Evolutionary conservation across 1,140 invertebrate genomes (phyloP).

Genomic region (Arion vulgaris): DNA sequence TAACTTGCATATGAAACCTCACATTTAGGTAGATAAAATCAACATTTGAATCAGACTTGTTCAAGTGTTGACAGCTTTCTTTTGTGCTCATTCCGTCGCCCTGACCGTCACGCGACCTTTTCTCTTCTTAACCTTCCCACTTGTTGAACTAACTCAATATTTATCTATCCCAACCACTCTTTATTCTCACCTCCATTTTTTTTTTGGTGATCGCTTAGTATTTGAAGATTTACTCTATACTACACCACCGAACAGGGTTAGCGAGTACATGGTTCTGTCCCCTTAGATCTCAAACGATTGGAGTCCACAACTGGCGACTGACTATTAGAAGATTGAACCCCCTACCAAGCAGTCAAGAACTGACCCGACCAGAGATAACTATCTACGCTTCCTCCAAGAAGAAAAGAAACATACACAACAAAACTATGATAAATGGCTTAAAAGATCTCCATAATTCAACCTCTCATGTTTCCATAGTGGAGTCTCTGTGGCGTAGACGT

Average conservation of each 20-base stretch:
- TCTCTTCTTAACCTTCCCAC: background rate
- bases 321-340: no score
- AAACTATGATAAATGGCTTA: background rate
- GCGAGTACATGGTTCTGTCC: background rate
- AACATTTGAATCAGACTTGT: background rate
- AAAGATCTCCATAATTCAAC: background rate
- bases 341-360: background rate
- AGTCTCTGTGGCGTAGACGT: no score
- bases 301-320: background rate
- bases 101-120: background rate
- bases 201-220: no score
- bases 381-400: background rate
- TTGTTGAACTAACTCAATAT: no score
- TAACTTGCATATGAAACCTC: background rate
- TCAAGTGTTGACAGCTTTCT: background rate
- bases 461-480: background rate
- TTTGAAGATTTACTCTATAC: no score
- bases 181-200: no score
- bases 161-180: no score
- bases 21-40: conserved; percentile 10
- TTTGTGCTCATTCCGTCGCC: background rate
- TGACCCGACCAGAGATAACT: background rate
- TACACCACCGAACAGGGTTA: no score
- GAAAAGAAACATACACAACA: background rate
- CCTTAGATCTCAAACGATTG: background rate